Percentiles rank a stretch among this genome's conserved stretches.
phyloP scores from a whole-genome alignment of 2,113 vertebrate species.

The Herpetotheres cachinnans region DNA sequence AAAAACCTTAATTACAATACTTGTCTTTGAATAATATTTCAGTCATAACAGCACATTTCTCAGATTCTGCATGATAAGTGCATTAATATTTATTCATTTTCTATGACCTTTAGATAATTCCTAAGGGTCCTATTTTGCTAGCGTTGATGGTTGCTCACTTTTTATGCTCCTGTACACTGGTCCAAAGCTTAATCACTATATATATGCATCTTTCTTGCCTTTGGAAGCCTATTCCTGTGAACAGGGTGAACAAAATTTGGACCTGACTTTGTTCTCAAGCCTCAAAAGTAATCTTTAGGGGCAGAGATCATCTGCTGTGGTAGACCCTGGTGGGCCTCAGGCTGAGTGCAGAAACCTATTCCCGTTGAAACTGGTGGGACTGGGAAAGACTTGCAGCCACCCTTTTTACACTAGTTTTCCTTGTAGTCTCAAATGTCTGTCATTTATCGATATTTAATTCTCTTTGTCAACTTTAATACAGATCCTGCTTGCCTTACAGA shows the following conservation, averaged over 20 bases:
- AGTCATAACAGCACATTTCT: slow-evolving; percentile 74
- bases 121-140: slow-evolving; percentile 65
- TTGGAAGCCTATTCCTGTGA: not conserved
- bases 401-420: not conserved
- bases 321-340: not conserved
- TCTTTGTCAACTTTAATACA: not conserved
- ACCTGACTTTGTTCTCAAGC: not conserved
- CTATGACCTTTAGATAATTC: slow-evolving; percentile 75
- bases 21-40: slow-evolving; percentile 79
- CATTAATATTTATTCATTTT: slow-evolving; percentile 79
- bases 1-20: slow-evolving; percentile 73
- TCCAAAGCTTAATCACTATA: not conserved
- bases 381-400: not conserved
- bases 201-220: not conserved
- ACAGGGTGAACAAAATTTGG: not conserved
- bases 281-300: not conserved
- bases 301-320: not conserved
- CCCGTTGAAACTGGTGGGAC: not conserved
- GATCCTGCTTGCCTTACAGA: not conserved
- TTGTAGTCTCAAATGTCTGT: not conserved
- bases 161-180: not conserved
- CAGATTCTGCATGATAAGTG: slow-evolving; percentile 71
- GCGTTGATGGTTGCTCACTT: slow-evolving; percentile 62
- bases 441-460: not conserved
- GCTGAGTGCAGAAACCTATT: not conserved